Evolutionary conservation across 2,888 invertebrate genomes (phyloP).

Genomic region (Chymomyza caudatula): DNA sequence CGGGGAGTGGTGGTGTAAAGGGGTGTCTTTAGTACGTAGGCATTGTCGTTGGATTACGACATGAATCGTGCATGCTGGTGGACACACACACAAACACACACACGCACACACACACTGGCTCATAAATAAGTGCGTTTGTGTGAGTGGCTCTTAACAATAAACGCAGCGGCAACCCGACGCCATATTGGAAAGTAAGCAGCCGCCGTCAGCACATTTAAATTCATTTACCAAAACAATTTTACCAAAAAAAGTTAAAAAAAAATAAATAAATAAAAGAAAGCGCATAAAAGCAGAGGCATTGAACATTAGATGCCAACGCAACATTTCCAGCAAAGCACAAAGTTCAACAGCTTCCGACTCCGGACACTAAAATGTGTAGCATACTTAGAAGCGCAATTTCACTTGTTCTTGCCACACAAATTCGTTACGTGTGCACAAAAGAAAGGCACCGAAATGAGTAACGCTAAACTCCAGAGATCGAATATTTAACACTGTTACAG

Average conservation of each 20-base stretch:
- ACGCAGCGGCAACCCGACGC: conserved; percentile 26
- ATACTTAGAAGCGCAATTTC: conserved; percentile 62
- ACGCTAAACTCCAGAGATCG: too few species aligned
- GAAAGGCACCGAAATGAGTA: too few species aligned
- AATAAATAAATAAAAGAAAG: background rate
- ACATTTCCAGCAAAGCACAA: background rate
- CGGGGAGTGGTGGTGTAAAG: too few species aligned
- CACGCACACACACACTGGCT: conserved; percentile 20
- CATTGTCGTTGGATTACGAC: too few species aligned
- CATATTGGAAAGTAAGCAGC: conserved; percentile 47
- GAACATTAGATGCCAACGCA: background rate
- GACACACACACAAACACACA: background rate
- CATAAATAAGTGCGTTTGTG: conserved; percentile 22
- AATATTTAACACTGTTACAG: background rate
- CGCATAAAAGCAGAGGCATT: background rate
- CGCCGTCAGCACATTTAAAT: conserved; percentile 67
- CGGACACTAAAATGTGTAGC: conserved; percentile 46
- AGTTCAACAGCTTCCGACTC: background rate
- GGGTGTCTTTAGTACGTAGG: too few species aligned
- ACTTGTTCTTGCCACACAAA: conserved; percentile 51
- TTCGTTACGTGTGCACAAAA: conserved; percentile 26
- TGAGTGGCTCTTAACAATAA: conserved; percentile 36
- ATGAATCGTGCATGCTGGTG: too few species aligned
- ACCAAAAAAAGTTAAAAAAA: background rate
- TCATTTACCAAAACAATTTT: conserved; percentile 65